phyloP scores from a whole-genome alignment of 2,113 vertebrate species.

The Chaetura pelagica region DNA sequence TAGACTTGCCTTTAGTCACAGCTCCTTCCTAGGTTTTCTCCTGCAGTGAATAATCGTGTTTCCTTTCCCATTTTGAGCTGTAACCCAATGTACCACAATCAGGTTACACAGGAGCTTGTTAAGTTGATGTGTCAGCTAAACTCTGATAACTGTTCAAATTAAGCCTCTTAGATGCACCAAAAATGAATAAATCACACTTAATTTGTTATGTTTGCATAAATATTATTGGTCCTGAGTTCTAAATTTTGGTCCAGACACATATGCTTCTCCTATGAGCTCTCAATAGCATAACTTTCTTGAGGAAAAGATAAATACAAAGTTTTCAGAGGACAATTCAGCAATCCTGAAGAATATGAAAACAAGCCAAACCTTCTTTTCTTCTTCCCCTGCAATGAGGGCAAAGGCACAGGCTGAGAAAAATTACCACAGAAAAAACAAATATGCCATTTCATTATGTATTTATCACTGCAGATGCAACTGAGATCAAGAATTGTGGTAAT shows the following conservation, averaged over 20 bases:
- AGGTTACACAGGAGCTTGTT: neutral
- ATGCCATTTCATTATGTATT: neutral
- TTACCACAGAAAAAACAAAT: neutral
- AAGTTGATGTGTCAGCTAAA: neutral
- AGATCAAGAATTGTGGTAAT: neutral
- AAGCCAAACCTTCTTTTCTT: neutral
- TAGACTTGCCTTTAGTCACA: slow-evolving; percentile 42
- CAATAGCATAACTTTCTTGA: neutral
- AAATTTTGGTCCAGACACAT: neutral
- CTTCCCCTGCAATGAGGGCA: neutral
- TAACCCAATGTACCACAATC: neutral
- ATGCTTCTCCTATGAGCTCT: neutral
- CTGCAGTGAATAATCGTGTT: neutral
- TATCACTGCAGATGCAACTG: neutral
- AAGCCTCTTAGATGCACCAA: neutral
- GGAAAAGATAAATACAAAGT: neutral
- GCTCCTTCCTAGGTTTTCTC: neutral
- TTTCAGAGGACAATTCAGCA: neutral
- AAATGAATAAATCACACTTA: neutral
- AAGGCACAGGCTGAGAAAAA: neutral
- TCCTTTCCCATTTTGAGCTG: slow-evolving; percentile 7
- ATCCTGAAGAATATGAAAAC: neutral
- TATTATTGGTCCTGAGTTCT: neutral
- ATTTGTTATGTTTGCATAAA: neutral
- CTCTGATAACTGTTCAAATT: neutral